Conservation (phyloP, 92 coral and sea anemone genomes). For the Parazoanthus atlanticus region DNA sequence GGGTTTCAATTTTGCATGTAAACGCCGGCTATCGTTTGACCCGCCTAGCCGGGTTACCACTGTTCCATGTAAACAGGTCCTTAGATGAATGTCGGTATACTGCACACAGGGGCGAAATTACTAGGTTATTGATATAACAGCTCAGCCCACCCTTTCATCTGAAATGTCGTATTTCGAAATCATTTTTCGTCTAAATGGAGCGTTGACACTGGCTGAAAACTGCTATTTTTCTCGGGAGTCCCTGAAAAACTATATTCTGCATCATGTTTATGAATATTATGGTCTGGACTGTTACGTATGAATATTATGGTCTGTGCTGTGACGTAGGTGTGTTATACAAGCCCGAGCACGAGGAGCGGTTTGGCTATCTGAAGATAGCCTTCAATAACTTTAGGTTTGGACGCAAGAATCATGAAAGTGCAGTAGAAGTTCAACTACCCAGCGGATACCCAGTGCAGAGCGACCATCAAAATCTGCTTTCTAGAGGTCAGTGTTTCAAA, state of each 20-base stretch:
- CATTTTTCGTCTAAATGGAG: too few relatives aligned
- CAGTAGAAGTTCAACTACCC: neutral
- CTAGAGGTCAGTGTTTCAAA: neutral
- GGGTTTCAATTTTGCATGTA: too few relatives aligned
- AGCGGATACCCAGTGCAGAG: neutral
- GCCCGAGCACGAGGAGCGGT: neutral
- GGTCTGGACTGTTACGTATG: neutral
- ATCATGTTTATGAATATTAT: neutral
- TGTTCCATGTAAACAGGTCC: too few relatives aligned
- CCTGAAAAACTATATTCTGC: neutral
- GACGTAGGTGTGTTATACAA: conserved; percentile 13
- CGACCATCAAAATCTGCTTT: conserved; percentile 2
- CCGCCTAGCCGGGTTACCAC: too few relatives aligned
- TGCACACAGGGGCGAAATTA: too few relatives aligned
- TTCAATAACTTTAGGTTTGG: neutral
- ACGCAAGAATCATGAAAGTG: neutral
- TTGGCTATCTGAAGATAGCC: neutral
- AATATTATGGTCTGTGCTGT: neutral
- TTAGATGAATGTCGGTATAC: too few relatives aligned
- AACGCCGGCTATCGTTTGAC: too few relatives aligned
- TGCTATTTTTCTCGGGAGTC: too few relatives aligned
- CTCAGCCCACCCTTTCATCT: too few relatives aligned
- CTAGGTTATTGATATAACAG: too few relatives aligned
- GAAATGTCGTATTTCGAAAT: too few relatives aligned
- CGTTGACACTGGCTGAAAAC: too few relatives aligned